Evolutionary conservation across 2,888 invertebrate species (phyloP).

Genomic region (Parapristionchus giblindavisi): DNA sequence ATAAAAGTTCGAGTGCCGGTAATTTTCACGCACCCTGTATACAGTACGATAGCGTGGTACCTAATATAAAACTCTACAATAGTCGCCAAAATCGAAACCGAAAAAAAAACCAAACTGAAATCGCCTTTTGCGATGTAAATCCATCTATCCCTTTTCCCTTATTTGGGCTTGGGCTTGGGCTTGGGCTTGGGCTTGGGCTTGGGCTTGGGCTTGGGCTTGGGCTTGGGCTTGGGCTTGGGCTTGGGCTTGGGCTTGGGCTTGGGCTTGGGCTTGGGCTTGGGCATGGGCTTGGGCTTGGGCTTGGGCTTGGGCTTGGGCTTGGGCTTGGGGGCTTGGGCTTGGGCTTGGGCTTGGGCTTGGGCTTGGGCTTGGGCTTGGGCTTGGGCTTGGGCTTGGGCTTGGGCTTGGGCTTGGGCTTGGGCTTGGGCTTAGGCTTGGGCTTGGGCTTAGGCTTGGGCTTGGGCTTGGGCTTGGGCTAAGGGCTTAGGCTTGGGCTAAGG

Average conservation of each 20-base stretch:
- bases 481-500: conserved; percentile 41
- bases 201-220: conserved; percentile 43
- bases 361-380: conserved; percentile 42
- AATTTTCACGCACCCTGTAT: no score
- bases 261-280: conserved; percentile 42
- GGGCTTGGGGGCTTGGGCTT: no score
- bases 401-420: conserved; percentile 40
- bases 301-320: conserved; percentile 42
- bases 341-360: conserved; percentile 41
- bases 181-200: conserved; percentile 42
- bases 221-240: conserved; percentile 42
- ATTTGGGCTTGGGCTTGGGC: conserved; percentile 43
- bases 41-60: no score
- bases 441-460: conserved; percentile 41
- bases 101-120: no score
- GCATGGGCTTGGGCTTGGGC: conserved; percentile 40
- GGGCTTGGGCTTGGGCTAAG: conserved; percentile 41
- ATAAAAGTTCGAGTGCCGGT: no score
- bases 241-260: conserved; percentile 44
- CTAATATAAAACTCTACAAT: no score
- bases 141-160: no score
- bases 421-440: conserved; percentile 40
- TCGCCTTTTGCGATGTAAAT: no score
- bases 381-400: conserved; percentile 43
- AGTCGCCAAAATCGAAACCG: no score